Conservation (phyloP, 2,797 vertebrate species). For the Sebastes itinus region DNA sequence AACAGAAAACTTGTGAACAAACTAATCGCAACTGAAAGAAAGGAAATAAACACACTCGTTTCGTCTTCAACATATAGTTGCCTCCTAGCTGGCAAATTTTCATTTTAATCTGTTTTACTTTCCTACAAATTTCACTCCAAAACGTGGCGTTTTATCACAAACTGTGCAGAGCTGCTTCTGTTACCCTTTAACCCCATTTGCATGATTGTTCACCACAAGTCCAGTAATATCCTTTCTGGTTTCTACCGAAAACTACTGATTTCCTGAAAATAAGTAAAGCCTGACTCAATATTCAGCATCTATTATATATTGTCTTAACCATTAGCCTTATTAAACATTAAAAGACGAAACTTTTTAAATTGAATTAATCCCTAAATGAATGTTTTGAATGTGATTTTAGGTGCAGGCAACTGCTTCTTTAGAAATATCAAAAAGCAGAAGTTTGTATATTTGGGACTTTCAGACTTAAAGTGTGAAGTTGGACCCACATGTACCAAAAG, state of each 20-base stretch:
- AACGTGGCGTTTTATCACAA: neutral
- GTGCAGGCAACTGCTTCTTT: no score
- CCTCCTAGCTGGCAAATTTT: neutral
- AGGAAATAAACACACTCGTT: neutral
- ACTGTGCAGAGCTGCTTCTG: neutral
- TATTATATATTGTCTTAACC: no score
- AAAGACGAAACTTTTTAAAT: no score
- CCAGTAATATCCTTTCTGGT: no score
- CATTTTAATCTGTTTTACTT: neutral
- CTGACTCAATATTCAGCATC: no score
- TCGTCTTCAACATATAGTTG: neutral
- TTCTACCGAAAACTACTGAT: no score
- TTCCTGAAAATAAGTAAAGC: no score
- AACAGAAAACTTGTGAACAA: neutral
- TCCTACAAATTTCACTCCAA: neutral
- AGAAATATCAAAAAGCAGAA: neutral
- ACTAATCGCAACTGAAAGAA: neutral
- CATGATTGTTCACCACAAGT: no score
- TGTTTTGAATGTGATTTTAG: no score
- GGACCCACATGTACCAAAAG: neutral
- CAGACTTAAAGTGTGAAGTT: neutral
- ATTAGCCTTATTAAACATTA: no score
- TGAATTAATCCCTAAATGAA: no score
- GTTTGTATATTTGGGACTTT: neutral
- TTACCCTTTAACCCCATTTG: no score